Evolutionary conservation across 2,888 invertebrate species (phyloP).

Genomic region (Empis livida): DNA sequence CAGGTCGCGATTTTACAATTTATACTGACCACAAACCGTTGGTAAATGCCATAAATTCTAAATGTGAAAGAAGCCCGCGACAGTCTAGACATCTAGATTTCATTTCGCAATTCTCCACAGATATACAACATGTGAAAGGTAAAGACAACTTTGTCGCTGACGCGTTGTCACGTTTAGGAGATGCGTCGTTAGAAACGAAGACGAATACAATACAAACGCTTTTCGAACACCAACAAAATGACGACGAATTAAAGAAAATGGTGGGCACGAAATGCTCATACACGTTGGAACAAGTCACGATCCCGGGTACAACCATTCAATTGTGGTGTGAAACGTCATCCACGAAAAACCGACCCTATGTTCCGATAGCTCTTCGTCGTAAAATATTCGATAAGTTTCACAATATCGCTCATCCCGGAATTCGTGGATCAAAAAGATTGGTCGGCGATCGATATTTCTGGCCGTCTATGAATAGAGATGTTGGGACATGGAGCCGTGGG

Average conservation of each 20-base stretch:
- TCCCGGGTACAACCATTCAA: background rate
- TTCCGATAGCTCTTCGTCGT: background rate
- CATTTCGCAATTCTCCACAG: background rate
- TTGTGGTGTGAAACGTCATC: background rate
- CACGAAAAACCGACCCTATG: background rate
- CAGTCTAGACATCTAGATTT: background rate
- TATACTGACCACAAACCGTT: constrained; percentile 6
- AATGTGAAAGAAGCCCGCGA: background rate
- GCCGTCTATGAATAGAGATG: background rate
- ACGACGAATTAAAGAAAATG: background rate
- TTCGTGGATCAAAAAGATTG: background rate
- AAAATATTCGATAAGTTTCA: background rate
- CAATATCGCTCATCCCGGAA: background rate
- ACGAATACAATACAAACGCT: background rate
- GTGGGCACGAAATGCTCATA: background rate
- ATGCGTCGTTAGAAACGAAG: background rate
- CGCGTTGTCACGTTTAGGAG: background rate
- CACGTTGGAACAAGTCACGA: background rate
- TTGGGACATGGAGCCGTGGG: background rate
- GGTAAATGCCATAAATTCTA: background rate
- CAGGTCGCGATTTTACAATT: background rate
- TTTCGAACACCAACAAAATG: background rate
- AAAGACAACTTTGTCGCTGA: background rate
- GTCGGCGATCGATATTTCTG: background rate
- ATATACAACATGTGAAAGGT: background rate